A percentile compares a stretch with the other conserved stretches of the same genome.
Conservation (phyloP, 2,113 vertebrate species). For the Micronycteris hirsuta region DNA sequence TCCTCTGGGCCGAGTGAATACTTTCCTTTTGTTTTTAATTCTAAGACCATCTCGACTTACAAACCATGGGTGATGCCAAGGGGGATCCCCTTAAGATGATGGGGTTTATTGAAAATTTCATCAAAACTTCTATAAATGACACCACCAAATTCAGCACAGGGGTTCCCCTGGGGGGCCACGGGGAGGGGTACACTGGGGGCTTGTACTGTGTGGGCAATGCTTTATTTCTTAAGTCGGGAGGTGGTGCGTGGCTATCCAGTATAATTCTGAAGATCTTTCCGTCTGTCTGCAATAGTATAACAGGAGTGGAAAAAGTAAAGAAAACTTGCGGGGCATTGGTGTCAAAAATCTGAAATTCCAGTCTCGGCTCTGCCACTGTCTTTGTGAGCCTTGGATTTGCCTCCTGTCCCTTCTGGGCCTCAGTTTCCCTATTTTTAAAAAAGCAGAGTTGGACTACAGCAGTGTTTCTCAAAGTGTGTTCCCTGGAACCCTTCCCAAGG, state of each 20-base stretch:
- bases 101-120: background rate
- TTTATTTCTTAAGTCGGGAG: background rate
- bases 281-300: background rate
- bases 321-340: background rate
- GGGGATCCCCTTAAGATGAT: background rate
- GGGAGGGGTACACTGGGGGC: accelerated
- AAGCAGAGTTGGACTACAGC: background rate
- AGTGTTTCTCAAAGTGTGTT: background rate
- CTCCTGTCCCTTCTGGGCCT: background rate
- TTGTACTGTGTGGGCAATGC: background rate
- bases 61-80: background rate
- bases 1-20: background rate
- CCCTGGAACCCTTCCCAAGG: background rate
- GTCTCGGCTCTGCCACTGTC: background rate
- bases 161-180: background rate
- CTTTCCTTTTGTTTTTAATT: constrained; percentile 9
- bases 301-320: background rate
- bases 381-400: background rate
- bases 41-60: background rate
- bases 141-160: background rate
- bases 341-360: background rate
- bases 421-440: background rate
- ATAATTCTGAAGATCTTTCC: background rate
- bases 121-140: background rate
- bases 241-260: background rate